Evolutionary conservation across 2,888 invertebrate genomes (phyloP), one percentile per base, ranked within the genome.

Genomic region (Ischnura elegans): DNA sequence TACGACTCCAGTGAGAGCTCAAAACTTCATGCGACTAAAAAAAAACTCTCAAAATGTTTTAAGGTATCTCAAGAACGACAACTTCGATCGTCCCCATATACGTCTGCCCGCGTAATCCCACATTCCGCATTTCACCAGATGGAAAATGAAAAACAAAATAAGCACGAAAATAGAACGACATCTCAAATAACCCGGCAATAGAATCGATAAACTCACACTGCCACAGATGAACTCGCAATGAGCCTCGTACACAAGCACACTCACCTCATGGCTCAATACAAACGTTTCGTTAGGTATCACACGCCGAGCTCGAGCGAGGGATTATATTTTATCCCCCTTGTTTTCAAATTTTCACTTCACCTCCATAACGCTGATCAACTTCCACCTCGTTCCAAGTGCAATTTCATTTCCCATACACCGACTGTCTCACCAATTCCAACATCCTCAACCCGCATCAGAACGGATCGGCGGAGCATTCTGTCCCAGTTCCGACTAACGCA

Each of bases 341-440:
- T 61, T 61, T 61, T 61, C 25, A 10, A 6, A 29, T 36, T 76
- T 25, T 76, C 76, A 76, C 36, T 76, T 36, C 36, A 8, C 36
- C 25, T 25, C 36, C 6, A 36, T 76, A n/a, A 76, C 36, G 13
- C 29, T 76, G 76, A 76, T 76, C 76, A 76, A 76, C 76, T 76
- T 76, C 76, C 76, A n/a, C 8, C 76, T 76, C 25, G 36, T 76
- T 76, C 36, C 36, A 10, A 76, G 29, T 13, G 25, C 76, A 36
- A 76, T 43, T 61, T 36, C 90, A 90, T 43, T 61, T 90, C 90
- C 61, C 42, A 36, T n/a, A 47, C 51, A 19, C n/a, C 87, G 36
- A 16, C 47, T n/a, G 21, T 46, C 87, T 36, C 45, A 42, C 76
- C 76, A 76, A 10, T 76, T 76, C 29, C 76, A 29, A 10, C 10